Evolutionary conservation across 2,888 invertebrate species (phyloP), one percentile per base, ranked within the genome.

Genomic region (Trichopria drosophilae): DNA sequence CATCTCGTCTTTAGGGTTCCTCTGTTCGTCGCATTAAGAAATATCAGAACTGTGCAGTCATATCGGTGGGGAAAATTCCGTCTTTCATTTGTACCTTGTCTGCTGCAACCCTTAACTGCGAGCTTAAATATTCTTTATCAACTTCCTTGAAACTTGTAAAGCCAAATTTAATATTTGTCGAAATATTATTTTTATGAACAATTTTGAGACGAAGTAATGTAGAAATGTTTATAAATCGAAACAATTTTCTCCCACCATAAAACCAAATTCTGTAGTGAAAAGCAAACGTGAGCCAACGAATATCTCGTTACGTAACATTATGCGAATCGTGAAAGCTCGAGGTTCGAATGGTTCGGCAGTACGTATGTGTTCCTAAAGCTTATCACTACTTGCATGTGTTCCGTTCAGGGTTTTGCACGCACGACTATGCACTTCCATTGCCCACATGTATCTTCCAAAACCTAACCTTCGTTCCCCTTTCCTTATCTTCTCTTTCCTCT

Each of bases 301-400:
- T 67, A 62, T 63, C 58, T 58, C 61, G 64, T 69, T 69, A 66
- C 63, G 62, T 67, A 67, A 68, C 56, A 65, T 68, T 67, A 63
- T 66, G 69, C 60, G 64, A 65, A 62, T 61, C 60, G 66, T 60
- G n/a, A 62, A 69, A 64, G 60, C 61, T 59, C 59, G 60, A 67
- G 64, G 58, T 64, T 69, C 69, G 66, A 70, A 68, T 65, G 62
- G 64, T 62, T 67, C 63, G 57, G 60, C 54, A 53, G 52, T 56
- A 54, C 60, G 57, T 59, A 68, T 63, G 67, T 67, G 62, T 60
- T 69, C 61, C 64, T 53, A 65, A 65, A 65, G 70, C 73, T 74
- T 72, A 73, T 73, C 74, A 71, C 72, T 67, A 67, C 67, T 69
- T 71, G 71, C 73, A 69, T 72, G 71, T 69, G 71, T 71, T 71